These are phyloP conservation scores for Psophia crepitans DNA, from an alignment of 2,113 vertebrate genomes.

Conservation along the genomic window DNA sequence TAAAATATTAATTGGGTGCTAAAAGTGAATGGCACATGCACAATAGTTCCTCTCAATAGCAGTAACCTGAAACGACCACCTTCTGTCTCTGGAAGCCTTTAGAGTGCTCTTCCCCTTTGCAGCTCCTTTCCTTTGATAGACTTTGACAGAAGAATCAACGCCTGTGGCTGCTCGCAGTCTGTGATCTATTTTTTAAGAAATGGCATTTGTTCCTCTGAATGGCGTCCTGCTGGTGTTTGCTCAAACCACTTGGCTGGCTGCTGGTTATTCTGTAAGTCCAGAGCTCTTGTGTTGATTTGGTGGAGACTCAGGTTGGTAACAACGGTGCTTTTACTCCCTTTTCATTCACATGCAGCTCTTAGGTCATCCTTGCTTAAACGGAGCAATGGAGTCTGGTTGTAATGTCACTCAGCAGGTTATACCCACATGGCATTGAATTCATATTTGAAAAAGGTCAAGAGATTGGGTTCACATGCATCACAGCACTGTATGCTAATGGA, in stretches of 20 bases:
- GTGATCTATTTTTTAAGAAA: conserved; percentile 47
- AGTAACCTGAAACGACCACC: not conserved
- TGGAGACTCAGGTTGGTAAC: not conserved
- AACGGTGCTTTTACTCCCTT: not conserved
- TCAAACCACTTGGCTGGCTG: not conserved
- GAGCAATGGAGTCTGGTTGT: not conserved
- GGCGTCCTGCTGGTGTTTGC: not conserved
- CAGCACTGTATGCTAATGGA: not conserved
- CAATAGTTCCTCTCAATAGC: not conserved
- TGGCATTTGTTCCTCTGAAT: conserved; percentile 32
- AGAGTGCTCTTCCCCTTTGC: not conserved
- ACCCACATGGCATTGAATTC: not conserved
- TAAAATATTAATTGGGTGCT: conserved; percentile 36
- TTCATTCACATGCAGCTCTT: not conserved
- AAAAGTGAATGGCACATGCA: not conserved
- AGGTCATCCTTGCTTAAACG: not conserved
- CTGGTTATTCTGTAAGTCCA: not conserved
- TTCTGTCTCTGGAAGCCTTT: not conserved
- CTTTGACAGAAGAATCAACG: not conserved
- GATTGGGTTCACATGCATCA: not conserved
- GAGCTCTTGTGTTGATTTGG: not conserved
- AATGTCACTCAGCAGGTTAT: not conserved
- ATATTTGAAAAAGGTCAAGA: not conserved
- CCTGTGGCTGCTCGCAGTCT: not conserved
- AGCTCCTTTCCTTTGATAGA: conserved; percentile 15